Evolutionary conservation across 2,888 invertebrate genomes (phyloP).

Genomic region (Drosophila demipolita): DNA sequence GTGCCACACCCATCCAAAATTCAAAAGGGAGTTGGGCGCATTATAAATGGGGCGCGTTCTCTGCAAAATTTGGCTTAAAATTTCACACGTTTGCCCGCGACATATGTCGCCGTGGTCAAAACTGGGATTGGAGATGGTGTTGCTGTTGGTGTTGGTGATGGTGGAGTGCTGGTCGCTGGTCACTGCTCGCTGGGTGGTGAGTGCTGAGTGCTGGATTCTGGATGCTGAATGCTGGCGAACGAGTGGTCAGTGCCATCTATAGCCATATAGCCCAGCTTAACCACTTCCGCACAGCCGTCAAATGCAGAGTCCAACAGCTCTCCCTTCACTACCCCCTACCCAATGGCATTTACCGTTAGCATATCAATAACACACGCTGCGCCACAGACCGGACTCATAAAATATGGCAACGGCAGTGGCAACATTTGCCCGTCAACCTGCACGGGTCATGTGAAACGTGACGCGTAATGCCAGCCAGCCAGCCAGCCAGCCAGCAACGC

Average conservation of each 20-base stretch:
- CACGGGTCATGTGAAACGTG: slow-evolving; percentile 62
- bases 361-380: slow-evolving; percentile 80
- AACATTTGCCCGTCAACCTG: slow-evolving; percentile 69
- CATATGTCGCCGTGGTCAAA: slow-evolving; percentile 57
- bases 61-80: slow-evolving; percentile 63
- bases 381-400: slow-evolving; percentile 68
- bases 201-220: neutral
- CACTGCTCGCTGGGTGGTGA: neutral
- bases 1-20: slow-evolving; percentile 7
- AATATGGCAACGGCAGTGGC: slow-evolving; percentile 76
- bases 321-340: slow-evolving; percentile 5
- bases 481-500: slow-evolving; percentile 23
- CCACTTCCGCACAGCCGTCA: slow-evolving; percentile 78
- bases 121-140: slow-evolving; percentile 8
- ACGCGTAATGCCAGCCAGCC: slow-evolving; percentile 49
- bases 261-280: slow-evolving; percentile 42
- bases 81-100: slow-evolving; percentile 76
- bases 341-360: slow-evolving; percentile 74
- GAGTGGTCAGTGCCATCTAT: slow-evolving; percentile 12
- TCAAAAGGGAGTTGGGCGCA: neutral
- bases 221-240: neutral
- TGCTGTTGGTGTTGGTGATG: neutral
- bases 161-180: neutral
- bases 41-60: slow-evolving; percentile 54
- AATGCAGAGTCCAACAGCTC: slow-evolving; percentile 51